Conservation (phyloP, 2,888 invertebrate genomes). For the Exocentrus adspersus region DNA sequence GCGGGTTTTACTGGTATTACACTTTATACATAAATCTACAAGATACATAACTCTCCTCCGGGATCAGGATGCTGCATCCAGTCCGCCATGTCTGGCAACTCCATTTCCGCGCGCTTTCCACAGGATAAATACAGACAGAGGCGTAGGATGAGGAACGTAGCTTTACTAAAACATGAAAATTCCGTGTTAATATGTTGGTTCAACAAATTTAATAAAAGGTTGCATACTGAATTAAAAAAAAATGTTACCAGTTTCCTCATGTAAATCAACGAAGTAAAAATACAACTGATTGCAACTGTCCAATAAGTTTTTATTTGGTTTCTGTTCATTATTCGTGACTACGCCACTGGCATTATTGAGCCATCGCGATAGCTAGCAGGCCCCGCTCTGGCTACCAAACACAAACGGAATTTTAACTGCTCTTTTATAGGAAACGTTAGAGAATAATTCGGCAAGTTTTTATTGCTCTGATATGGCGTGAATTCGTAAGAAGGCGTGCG, state of each 20-base stretch:
- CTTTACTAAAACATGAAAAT: too few relatives aligned
- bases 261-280: too few relatives aligned
- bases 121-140: slow-evolving; percentile 25
- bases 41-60: slow-evolving; percentile 63
- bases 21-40: slow-evolving; percentile 64
- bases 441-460: slow-evolving; percentile 15
- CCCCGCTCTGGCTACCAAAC: slow-evolving; percentile 20
- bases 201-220: too few relatives aligned
- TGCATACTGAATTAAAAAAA: too few relatives aligned
- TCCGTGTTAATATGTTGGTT: too few relatives aligned
- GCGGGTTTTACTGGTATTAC: slow-evolving; percentile 60
- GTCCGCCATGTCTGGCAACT: slow-evolving; percentile 45
- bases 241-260: too few relatives aligned
- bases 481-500: slow-evolving; percentile 4
- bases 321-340: too few relatives aligned
- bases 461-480: slow-evolving; percentile 17
- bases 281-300: too few relatives aligned
- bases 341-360: too few relatives aligned
- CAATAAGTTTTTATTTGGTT: too few relatives aligned
- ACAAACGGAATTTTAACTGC: slow-evolving; percentile 44
- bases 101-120: slow-evolving; percentile 27
- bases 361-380: not conserved
- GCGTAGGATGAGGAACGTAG: too few relatives aligned
- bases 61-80: slow-evolving; percentile 58
- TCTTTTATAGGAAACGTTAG: slow-evolving; percentile 31